Conservation (phyloP, 2,888 invertebrate genomes). For the Cantharis nigra region DNA sequence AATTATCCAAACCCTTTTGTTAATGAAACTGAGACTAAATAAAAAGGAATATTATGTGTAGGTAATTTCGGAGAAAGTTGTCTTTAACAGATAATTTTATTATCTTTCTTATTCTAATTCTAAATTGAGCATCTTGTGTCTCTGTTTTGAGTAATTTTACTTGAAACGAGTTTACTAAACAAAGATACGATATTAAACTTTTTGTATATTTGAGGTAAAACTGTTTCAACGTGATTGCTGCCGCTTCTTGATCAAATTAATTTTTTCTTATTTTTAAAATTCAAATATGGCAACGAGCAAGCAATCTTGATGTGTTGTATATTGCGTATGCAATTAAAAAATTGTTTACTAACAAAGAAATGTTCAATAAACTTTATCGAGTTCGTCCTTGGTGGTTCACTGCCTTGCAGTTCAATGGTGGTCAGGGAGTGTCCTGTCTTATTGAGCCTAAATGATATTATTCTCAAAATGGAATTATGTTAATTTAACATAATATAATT, state of each 20-base stretch:
- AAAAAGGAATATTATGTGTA: not conserved
- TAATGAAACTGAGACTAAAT: not conserved
- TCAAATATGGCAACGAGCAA: too few relatives aligned
- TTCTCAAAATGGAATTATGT: not conserved
- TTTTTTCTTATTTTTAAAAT: too few relatives aligned
- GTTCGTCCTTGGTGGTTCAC: slow-evolving; percentile 16
- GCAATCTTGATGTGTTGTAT: not conserved
- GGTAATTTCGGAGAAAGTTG: not conserved
- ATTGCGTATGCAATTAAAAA: not conserved
- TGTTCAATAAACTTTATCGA: not conserved
- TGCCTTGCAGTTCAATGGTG: slow-evolving; percentile 8
- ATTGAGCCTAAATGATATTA: not conserved
- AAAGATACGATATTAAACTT: too few relatives aligned
- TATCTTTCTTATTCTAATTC: not conserved
- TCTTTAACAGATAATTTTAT: not conserved
- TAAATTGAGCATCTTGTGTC: too few relatives aligned
- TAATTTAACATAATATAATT: not conserved
- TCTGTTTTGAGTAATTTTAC: too few relatives aligned
- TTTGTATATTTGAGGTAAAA: too few relatives aligned
- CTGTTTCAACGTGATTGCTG: too few relatives aligned
- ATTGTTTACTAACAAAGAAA: not conserved
- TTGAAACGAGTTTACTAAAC: too few relatives aligned
- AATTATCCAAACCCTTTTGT: not conserved
- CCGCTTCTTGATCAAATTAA: too few relatives aligned
- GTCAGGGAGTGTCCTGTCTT: slow-evolving; percentile 23